Evolutionary conservation across 2,113 vertebrate species (phyloP).

Genomic region (Mola mola): DNA sequence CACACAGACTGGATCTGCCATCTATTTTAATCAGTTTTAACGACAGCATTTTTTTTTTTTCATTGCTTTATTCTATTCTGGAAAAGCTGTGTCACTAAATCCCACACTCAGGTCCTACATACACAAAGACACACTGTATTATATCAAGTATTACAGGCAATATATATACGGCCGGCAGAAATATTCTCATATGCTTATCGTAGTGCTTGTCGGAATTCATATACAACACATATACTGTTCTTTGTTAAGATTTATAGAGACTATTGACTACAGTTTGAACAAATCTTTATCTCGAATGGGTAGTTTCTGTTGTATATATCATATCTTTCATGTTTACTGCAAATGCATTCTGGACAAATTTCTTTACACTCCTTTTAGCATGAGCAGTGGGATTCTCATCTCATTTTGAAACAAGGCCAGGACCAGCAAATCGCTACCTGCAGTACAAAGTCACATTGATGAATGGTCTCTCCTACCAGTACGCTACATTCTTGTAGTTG

Average conservation of each 20-base stretch:
- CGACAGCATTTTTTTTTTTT: slow-evolving; percentile 7
- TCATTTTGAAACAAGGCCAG: slow-evolving; percentile 58
- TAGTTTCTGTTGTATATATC: slow-evolving; percentile 38
- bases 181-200: no score
- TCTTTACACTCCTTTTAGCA: slow-evolving; percentile 45
- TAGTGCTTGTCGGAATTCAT: background rate
- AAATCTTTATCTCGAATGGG: slow-evolving; percentile 30
- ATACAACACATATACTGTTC: slow-evolving; percentile 15
- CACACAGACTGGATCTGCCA: background rate
- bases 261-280: slow-evolving; percentile 39
- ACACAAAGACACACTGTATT: no score
- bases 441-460: slow-evolving; percentile 50
- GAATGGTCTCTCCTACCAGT: slow-evolving; percentile 42
- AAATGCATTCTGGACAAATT: slow-evolving; percentile 31
- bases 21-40: slow-evolving; percentile 29
- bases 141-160: no score
- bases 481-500: slow-evolving; percentile 50
- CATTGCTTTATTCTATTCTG: slow-evolving; percentile 1
- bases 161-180: no score
- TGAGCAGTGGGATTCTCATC: slow-evolving; percentile 50
- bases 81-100: background rate
- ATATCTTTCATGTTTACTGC: slow-evolving; percentile 40
- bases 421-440: slow-evolving; percentile 47
- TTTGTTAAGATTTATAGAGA: slow-evolving; percentile 47
- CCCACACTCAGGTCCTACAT: background rate